Percentiles rank a stretch among this genome's conserved stretches.
Conservation (phyloP, 2,888 invertebrate species). For the Rhagophthalmus giganteus region DNA sequence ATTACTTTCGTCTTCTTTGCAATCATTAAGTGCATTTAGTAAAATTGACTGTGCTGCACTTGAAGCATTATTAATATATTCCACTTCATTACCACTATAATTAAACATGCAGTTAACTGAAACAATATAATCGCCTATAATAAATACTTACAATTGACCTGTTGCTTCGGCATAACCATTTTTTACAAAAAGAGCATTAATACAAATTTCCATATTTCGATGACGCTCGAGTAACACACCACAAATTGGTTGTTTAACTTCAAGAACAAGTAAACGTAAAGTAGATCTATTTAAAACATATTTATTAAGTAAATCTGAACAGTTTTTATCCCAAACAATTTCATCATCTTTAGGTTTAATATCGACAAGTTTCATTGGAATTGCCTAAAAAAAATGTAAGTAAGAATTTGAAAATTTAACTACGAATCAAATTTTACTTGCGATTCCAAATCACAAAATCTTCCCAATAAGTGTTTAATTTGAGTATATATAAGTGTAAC, state of each 20-base stretch:
- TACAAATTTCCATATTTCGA: slow-evolving; percentile 52
- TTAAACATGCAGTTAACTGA: neutral
- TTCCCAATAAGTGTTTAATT: slow-evolving; percentile 57
- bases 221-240: slow-evolving; percentile 54
- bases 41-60: slow-evolving; percentile 14
- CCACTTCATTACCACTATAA: neutral
- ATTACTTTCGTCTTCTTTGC: slow-evolving; percentile 26
- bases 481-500: slow-evolving; percentile 57
- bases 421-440: slow-evolving; percentile 37
- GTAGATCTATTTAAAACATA: slow-evolving; percentile 45
- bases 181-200: slow-evolving; percentile 60
- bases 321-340: slow-evolving; percentile 52
- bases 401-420: neutral
- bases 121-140: neutral
- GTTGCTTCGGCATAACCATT: slow-evolving; percentile 57
- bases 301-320: slow-evolving; percentile 50
- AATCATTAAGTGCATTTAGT: slow-evolving; percentile 30
- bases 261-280: slow-evolving; percentile 52
- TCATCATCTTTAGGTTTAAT: slow-evolving; percentile 54
- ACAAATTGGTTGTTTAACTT: slow-evolving; percentile 42
- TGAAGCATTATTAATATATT: neutral
- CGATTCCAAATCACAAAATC: slow-evolving; percentile 43
- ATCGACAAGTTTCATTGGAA: slow-evolving; percentile 54
- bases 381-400: slow-evolving; percentile 46
- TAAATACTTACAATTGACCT: slow-evolving; percentile 56